Base-by-base conservation (phyloP, 2,888 invertebrate species). In the Tetranychus truncatus region DNA sequence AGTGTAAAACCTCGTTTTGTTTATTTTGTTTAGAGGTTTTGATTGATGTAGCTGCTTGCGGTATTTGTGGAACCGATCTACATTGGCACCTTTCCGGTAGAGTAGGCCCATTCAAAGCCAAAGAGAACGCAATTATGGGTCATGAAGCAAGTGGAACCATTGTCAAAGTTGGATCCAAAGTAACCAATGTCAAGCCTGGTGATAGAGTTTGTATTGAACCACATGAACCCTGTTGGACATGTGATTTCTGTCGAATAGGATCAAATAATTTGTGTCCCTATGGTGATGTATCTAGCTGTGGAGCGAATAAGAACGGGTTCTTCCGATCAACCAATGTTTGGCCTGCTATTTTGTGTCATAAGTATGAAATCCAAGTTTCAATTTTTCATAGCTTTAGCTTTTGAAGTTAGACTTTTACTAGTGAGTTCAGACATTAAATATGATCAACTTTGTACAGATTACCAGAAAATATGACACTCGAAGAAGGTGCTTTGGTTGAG, bases 181-280 rank as follows among this genome's bases (percentile, higher is more conserved):
- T 87, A 7, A 84, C 80, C 6, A 78, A 81, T 76, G 80, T 86
- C 2, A 83, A 88, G 83, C 73, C 71, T 9, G 76, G 95, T 1
- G 95, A 95, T 84, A 87, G 94, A 78, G 95, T 96, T 6, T 94
- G 95, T 1, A 89, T 96, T 79, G 95, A 96, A 84, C 96, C 96
- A 0, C 95, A 95, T 11, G 89, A 92, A 76, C 88, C 91, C 2
- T 97, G 96, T 81, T 87, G 20, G 20, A 24, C 69, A 1, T 69
- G 69, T 69, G 69, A 69, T 92, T 75, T 87, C 82, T 97, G 96
- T 84, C 93, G 92, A 84, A 85, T 84, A 76, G 96, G 96, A 67
- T 86, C 87, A 76, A 97, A 97, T 84, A 93, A 97, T 84, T 86
- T 96, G 72, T 97, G 97, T 80, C 86, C n/a, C 20, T 18, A 24